Percentiles rank a stretch among this genome's conserved stretches.
Evolutionary conservation across 2,888 invertebrate species (phyloP).

Genomic region (Margaritifera margaritifera): DNA sequence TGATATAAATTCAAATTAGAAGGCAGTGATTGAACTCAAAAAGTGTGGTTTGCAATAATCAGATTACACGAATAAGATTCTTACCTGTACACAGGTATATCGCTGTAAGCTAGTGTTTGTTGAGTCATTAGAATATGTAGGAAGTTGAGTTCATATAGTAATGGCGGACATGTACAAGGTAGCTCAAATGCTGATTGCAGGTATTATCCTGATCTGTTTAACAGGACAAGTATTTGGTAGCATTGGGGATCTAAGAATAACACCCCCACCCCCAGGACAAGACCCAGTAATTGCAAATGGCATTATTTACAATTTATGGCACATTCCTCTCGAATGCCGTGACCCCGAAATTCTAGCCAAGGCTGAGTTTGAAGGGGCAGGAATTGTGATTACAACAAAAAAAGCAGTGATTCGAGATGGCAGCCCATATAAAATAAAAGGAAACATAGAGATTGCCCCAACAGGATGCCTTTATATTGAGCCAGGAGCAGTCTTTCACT

Average conservation of each 20-base stretch:
- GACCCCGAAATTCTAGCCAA: conserved; percentile 40
- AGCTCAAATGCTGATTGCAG: too few relatives aligned
- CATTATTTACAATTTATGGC: conserved; percentile 53
- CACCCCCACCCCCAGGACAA: conserved; percentile 51
- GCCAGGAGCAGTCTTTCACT: conserved; percentile 90
- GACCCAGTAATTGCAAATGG: conserved; percentile 58
- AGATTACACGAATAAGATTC: too few relatives aligned
- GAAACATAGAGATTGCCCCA: conserved; percentile 59
- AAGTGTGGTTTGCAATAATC: too few relatives aligned
- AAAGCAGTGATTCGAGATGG: conserved; percentile 49
- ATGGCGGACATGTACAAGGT: too few relatives aligned
- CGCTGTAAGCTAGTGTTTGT: too few relatives aligned
- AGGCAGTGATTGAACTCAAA: too few relatives aligned
- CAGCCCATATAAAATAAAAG: conserved; percentile 54
- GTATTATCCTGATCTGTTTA: too few relatives aligned
- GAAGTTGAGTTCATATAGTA: too few relatives aligned
- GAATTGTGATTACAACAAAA: conserved; percentile 23
- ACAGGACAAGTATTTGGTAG: not conserved
- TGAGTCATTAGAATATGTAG: too few relatives aligned
- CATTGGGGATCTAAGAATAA: conserved; percentile 22
- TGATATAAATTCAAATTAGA: too few relatives aligned
- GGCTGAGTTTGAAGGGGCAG: conserved; percentile 32
- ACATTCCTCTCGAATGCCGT: conserved; percentile 51
- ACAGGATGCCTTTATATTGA: conserved; percentile 81
- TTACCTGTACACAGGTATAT: too few relatives aligned